Base-by-base conservation (phyloP, 2,797 vertebrate genomes). In the Poecilia velifera region DNA sequence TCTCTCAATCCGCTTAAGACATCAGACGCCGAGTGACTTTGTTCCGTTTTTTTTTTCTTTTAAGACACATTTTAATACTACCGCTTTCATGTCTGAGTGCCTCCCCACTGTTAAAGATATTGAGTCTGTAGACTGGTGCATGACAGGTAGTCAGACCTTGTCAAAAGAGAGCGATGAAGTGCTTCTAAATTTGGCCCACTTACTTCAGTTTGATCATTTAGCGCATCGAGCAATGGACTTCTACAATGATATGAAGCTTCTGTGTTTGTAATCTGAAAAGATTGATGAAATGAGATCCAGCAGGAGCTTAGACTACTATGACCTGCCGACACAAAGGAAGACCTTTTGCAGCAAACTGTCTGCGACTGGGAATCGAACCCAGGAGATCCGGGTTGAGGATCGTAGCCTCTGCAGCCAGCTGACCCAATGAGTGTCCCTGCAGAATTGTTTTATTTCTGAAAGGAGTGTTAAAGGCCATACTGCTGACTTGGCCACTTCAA, bases 1-100 rank as follows among this genome's bases (percentile, higher is more conserved):
- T 93, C 92, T 90, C 92, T 94, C 94, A 95, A 95, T 96, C 95
- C 92, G 94, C 94, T 96, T 95, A 96, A 95, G 93, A 95, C 95
- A 95, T 95, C 93, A 94, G 91, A 94, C 87, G 84, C 86, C 83
- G 77, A 86, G 89, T 84, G 89, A 94, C 93, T 95, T 94, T 93
- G 89, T 93, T 93, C 81, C 81, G 88, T 88, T 95, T 95, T 92
- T 51, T 49, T 51, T 16, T 49, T 18, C 6, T 92, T 92, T 94
- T 85, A 93, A 95, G 89, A 90, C 90, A 84, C 83, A 91, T 96
- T 95, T 95, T 95, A 95, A 93, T 94, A 92, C 89, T 79, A 76
- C 85, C 83, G 86, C 94, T 95, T 95, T 96, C 93, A 95, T 94
- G 93, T 95, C 80, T 91, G 91, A 94, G 93, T 93, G 94, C 91